phyloP scores from a whole-genome alignment of 2,113 vertebrate species.

The Hylia prasina region DNA sequence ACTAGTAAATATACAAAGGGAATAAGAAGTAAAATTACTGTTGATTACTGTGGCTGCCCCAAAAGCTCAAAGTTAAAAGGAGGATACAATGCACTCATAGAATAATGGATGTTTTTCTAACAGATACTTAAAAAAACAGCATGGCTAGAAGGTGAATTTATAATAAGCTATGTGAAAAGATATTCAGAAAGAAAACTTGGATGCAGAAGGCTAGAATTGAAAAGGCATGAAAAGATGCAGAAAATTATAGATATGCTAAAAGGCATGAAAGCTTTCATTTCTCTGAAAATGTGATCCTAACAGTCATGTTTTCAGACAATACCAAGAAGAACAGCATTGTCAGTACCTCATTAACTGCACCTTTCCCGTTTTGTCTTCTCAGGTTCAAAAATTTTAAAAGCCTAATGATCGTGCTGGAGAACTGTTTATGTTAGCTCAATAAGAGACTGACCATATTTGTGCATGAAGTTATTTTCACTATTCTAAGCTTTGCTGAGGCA shows the following conservation, averaged over 20 bases:
- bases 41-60: background rate
- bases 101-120: background rate
- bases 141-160: background rate
- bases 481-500: background rate
- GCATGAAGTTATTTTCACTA: background rate
- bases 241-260: background rate
- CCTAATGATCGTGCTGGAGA: background rate
- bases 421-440: background rate
- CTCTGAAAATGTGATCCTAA: background rate
- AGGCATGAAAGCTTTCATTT: background rate
- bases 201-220: background rate
- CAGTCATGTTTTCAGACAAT: background rate
- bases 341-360: background rate
- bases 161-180: background rate
- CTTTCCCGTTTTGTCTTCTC: background rate
- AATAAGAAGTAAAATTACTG: background rate
- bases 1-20: background rate
- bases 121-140: background rate
- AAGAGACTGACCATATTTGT: background rate
- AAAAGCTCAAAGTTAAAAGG: background rate
- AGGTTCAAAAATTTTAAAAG: background rate
- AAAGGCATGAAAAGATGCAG: background rate
- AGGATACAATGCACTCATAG: background rate
- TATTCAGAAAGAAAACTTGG: background rate
- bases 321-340: background rate